Base-by-base conservation (phyloP, 1,140 invertebrate species). In the Aphelenchoides avenae region DNA sequence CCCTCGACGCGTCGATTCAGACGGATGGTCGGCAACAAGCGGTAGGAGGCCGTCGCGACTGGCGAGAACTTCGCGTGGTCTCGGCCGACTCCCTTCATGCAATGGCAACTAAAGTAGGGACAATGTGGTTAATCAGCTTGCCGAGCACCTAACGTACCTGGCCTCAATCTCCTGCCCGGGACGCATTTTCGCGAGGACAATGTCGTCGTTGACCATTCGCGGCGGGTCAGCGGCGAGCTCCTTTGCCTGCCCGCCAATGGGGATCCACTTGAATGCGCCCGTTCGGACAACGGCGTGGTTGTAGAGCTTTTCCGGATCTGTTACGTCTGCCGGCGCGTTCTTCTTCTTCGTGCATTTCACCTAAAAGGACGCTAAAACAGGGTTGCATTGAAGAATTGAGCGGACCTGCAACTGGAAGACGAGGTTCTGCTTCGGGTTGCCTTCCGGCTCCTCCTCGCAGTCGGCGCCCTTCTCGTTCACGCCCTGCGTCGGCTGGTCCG, bases 11-110 rank as follows among this genome's bases (percentile, higher is more conserved):
- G 82, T 22, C 68, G 42, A 2, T 83, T 83, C 26, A 99, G 77
- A 64, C 79, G 84, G 42, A 98, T 89, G 61, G 88, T 84, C 2
- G 93, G 93, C 31, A 95, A 78, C 18, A 96, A 78, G 52, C 92
- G 83, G 75, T 97, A 98, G 33, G 85, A 87, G 2, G 89, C 91
- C 18, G 91, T 92, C 2, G 89, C 87, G 71, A 98, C 93, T 52
- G 94, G 93, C 27, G 91, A 95, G 82, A 97, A 98, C 80, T 98
- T 98, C 0, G 93, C 92, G 83, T 99, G 94, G 81, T 98, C 93
- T 73, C 86, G 86, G 3, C 93, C 93, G 67, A 91, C 86, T 24
- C 94, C 89, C 81, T 98, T 98, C 0, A 93, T 85, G 65, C 91
- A 93, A 71, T 89, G 75, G 82, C 70, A 97, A 78, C 77, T 86